Base-by-base conservation (phyloP, 2,797 vertebrate species). In the Micrastur ruficollis region DNA sequence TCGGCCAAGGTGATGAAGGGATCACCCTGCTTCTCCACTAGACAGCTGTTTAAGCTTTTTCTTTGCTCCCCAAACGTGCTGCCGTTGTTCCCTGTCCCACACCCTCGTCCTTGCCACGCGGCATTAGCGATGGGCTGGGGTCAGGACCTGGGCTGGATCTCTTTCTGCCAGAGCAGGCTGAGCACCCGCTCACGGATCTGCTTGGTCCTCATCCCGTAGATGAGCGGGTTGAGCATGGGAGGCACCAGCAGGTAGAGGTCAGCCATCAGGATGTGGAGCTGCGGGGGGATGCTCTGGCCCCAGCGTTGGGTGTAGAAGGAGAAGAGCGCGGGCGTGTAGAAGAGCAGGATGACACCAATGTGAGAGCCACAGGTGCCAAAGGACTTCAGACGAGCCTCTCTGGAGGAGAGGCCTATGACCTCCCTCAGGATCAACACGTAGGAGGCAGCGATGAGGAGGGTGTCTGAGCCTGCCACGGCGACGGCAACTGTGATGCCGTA, bases 201-300 rank as follows among this genome's bases (percentile, higher is more conserved):
- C 71, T 89, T 93, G 49, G 46, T 61, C 62, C 94, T 97, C 20
- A 93, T 49, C 31, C 93, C 92, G 26, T 97, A 96, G 71, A 97
- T 83, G 59, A 97, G 52, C 3, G 93, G 87, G 17, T 91, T 96
- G 78, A 94, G 73, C 47, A 94, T 85, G 46, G 96, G 95, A 32
- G 87, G 95, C 34, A 96, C 27, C 9, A 97, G 38, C 19, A 94
- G 26, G 53, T 95, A 95, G 25, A 97, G 71, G 21, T 95, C 95
- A 36, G 89, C 92, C 29, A 87, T 47, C 20, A 89, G 90, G 27
- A 96, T 86, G 40, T 85, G 85, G 11, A 94, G 9, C 34, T 95
- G 23, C 9, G 7, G 31, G 31, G 95, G 86, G n/a, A 97, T 34
- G 29, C 72, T 88, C 61, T 92, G 34, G 52, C 89, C 89, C 55